Conservation (phyloP, 2,888 invertebrate species). For the Eupithecia exiguata region DNA sequence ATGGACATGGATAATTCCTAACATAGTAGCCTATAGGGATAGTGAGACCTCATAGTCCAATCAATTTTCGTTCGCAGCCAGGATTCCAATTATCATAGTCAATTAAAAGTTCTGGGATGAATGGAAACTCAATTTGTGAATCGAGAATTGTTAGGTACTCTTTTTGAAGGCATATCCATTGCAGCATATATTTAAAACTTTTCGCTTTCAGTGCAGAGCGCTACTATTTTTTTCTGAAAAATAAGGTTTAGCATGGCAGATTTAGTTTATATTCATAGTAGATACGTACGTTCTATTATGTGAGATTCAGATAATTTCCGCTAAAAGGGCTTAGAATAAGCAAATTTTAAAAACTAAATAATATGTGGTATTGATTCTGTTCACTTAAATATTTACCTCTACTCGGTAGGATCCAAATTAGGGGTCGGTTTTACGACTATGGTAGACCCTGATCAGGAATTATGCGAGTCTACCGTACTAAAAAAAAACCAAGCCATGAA, state of each 20-base stretch:
- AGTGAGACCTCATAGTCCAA: conserved; percentile 3
- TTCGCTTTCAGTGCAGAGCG: neutral
- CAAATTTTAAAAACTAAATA: neutral
- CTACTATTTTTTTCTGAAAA: neutral
- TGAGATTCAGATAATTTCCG: neutral
- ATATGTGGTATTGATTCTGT: neutral
- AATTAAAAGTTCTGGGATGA: conserved; percentile 12
- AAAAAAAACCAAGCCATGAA: too few species aligned
- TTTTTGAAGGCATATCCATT: neutral
- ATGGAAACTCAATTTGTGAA: conserved; percentile 10
- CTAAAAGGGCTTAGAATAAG: neutral
- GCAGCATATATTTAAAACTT: neutral
- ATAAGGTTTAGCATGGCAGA: too few species aligned
- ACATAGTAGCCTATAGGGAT: too few species aligned
- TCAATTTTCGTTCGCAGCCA: neutral
- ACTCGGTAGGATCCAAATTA: too few species aligned
- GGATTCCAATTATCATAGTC: conserved; percentile 9
- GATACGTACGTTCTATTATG: neutral
- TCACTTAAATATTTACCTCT: neutral
- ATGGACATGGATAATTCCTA: too few species aligned
- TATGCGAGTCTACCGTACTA: too few species aligned
- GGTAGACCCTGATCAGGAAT: too few species aligned
- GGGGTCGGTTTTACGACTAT: too few species aligned
- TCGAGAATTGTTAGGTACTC: neutral
- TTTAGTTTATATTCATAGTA: neutral